Base-by-base conservation (phyloP, 2,888 invertebrate genomes). In the Cosmorhoe ocellata region DNA sequence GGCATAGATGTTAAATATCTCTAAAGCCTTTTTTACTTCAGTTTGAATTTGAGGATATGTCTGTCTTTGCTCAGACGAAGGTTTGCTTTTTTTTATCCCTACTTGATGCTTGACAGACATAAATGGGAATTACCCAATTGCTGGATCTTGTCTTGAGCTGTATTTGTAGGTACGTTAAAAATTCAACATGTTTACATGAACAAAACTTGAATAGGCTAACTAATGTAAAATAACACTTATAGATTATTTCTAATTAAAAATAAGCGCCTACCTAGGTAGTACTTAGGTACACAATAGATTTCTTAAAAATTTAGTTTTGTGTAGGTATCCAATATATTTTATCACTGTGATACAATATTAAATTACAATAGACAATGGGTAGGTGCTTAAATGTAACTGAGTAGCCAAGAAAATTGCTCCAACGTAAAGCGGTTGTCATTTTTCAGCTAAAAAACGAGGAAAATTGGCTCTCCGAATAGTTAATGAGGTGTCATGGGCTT, bases 41-140 rank as follows among this genome's bases (percentile, higher is more conserved):
- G 11, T 39, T 31, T 36, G 45, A 37, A 59, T 69, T 74, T 66
- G 67, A 67, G 69, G 18, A 40, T 28, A 73, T 72, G 73, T 80
- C 76, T 79, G 73, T 63, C 63, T 51, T 73, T 75, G 67, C 56
- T 63, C 44, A 51, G 72, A 74, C 56, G 61, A 57, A 70, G 72
- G 75, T 64, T 59, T 49, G 50, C 59, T 14, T 69, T n/a, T n/a
- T 74, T 71, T 75, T 74, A 49, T 63, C 60, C 63, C 59, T 60
- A 39, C 28, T 26, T 42, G 24, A 37, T 43, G n/a, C 10, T n/a
- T 60, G 63, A 66, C 56, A 64, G 63, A 63, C 63, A 57, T 64
- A 67, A 66, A 71, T 65, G 63, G 53, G 51, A 9, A 26, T n/a
- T n/a, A n/a, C n/a, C n/a, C n/a, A n/a, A n/a, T 18, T 18, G 18